Evolutionary conservation across 2,888 invertebrate species (phyloP), one percentile per base, ranked within the genome.

Genomic region (Mesorhabditis sp.): DNA sequence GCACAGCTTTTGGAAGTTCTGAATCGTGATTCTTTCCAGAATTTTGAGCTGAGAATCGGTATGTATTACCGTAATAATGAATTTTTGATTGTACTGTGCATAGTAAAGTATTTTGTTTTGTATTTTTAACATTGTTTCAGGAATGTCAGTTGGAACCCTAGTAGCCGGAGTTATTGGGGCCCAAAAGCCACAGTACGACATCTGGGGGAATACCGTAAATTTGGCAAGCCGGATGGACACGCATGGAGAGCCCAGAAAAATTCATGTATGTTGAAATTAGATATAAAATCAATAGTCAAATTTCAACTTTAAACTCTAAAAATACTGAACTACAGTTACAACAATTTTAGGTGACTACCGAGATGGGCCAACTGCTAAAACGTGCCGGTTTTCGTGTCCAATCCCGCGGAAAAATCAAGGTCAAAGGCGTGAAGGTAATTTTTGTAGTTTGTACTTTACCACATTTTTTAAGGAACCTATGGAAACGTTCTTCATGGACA

Each of bases 181-280:
- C 0, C 94, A 95, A 86, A 96, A 96, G 86, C 96, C 96, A 0
- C 95, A 96, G 87, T 96, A 95, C 87, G 96, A 97, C 86, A 96
- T 97, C 81, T 97, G 96, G 96, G 95, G 96, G 13, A 95, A 97
- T 87, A 95, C 96, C 0, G 97, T 97, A 15, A 96, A 96, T 86
- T 94, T 96, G 10, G 95, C 96, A 1, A 94, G 94, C 4, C 88
- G 96, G 66, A 97, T 97, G 96, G 96, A 96, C 87, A 94, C 94
- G 74, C 94, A 93, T 74, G 95, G 96, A 0, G 90, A 92, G 74
- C 91, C 94, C 90, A 92, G 92, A 62, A 85, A 86, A 79, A 87
- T 88, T 70, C 88, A 88, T 80, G 88, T 87, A 50, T 5, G 67
- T 50, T 50, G 7, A 50, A 5, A 67, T 67, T 13, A 5, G 42